Base-by-base conservation (phyloP, 1,140 invertebrate genomes). In the Sitobion miscanthi region DNA sequence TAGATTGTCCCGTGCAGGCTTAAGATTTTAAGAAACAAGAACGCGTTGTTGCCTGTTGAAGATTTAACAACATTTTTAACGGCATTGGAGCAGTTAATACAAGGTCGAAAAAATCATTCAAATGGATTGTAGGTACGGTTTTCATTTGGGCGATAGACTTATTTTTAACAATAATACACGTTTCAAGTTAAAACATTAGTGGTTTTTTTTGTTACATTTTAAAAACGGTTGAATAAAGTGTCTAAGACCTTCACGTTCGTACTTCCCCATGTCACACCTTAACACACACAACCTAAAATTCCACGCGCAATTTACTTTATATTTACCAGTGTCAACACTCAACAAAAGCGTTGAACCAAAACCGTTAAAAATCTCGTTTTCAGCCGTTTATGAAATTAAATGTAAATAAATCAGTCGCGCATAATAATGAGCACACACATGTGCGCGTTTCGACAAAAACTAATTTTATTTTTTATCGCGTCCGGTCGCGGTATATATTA, bases 401-500 rank as follows among this genome's bases (percentile, higher is more conserved):
- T 42, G 21, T 57, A 57, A 89, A 57, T 9, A 89, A 54, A n/a
- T 77, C 6, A 49, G 35, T 54, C 49, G 45, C 14, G 17, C 6
- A 35, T 25, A 62, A 5, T 42, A 35, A 52, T 23, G 17, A 49
- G 35, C 14, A 6, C 38, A 38, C 25, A 90, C 54, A 30, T 57
- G 11, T 38, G 87, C 17, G 25, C 9, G 57, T 90, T 90, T 90
- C 42, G 38, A 69, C 54, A 45, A 90, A 69, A 62, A 90, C 23
- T 30, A 90, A 11, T 45, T 90, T 62, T 45, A 42, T 42, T 90
- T 90, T 45, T 54, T 38, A 89, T 62, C 23, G 11, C 42, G 30
- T 90, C 89, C 89, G 89, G 89, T 90, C 25, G 89, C 35, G 35
- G 35, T 23, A 52, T 83, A 90, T 42, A 42, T 42, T 23, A 57